Evolutionary conservation across 2,113 vertebrate species (phyloP), one percentile per base, ranked within the genome.

Genomic region (Anser cygnoides): DNA sequence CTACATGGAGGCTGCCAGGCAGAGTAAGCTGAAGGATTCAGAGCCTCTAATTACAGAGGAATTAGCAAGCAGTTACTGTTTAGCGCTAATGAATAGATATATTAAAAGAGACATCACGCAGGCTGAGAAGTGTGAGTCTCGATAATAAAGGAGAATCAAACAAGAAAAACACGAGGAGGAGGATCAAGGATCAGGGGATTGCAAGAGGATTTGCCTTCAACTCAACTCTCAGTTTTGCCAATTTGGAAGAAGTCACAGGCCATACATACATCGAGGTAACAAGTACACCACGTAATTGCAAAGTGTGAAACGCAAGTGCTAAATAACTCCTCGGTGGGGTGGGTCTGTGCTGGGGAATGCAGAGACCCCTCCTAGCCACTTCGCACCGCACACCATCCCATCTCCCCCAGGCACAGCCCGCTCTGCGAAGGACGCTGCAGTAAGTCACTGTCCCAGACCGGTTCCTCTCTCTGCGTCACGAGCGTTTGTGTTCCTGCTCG

Each of bases 61-160:
- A 97, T 97, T 96, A 97, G 96, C 79, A 50, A 95, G 93, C 96
- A 97, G 95, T 95, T 95, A 97, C 92, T 97, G 95, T 97, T 97
- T 95, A 96, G 95, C 43, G 91, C 91, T 97, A 97, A 97, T 97
- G 96, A 97, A 96, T 76, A 96, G 97, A 94, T 96, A 95, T 92
- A 96, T 97, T 96, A 96, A 95, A 90, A 84, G 87, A 89, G 94
- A 89, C 93, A 96, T 95, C 90, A 90, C 95, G 93, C 81, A 75
- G 96, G 89, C 87, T 90, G 86, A 57, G 93, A 95, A 95, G 91
- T 93, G 87, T 81, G 81, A 96, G 90, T 70, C 68, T 85, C 28
- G 77, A 92, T 94, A 96, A 96, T 93, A 94, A 96, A 93, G 88
- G 91, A 92, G 94, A 49, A 78, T 78, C 88, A 90, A 61, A 87